These are phyloP conservation scores for Cuculus canorus DNA, from an alignment of 2,797 vertebrate species.

Conservation along the genomic window DNA sequence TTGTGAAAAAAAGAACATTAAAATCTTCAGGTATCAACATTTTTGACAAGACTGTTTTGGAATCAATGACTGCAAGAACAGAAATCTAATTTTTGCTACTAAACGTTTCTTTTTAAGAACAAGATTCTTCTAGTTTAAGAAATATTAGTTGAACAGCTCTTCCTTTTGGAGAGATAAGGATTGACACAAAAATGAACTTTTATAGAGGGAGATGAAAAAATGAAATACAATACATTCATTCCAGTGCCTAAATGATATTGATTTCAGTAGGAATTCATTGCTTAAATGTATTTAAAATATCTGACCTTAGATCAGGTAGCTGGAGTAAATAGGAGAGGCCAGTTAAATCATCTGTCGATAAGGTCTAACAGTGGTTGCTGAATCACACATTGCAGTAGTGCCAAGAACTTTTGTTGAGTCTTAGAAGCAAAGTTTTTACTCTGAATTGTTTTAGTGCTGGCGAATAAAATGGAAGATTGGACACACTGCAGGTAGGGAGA, in stretches of 20 bases:
- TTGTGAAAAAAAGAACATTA: neutral
- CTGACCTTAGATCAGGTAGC: neutral
- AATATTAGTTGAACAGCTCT: neutral
- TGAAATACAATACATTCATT: neutral
- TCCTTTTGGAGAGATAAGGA: neutral
- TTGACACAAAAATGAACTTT: neutral
- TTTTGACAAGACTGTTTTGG: neutral
- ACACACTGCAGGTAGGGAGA: neutral
- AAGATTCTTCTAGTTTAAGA: neutral
- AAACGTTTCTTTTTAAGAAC: neutral
- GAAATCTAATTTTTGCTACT: neutral
- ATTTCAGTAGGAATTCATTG: neutral
- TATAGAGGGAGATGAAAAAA: neutral
- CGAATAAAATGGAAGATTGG: neutral
- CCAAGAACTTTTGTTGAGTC: neutral
- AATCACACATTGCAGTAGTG: neutral
- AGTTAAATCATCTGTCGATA: neutral
- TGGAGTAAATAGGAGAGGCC: neutral
- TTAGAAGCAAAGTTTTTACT: neutral
- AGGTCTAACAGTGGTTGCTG: neutral
- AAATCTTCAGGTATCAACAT: neutral
- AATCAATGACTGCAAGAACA: neutral
- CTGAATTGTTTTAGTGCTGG: neutral
- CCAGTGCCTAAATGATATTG: neutral
- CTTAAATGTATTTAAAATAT: neutral